Evolutionary conservation across 2,888 invertebrate species (phyloP).

Genomic region (Deilephila elpenor): DNA sequence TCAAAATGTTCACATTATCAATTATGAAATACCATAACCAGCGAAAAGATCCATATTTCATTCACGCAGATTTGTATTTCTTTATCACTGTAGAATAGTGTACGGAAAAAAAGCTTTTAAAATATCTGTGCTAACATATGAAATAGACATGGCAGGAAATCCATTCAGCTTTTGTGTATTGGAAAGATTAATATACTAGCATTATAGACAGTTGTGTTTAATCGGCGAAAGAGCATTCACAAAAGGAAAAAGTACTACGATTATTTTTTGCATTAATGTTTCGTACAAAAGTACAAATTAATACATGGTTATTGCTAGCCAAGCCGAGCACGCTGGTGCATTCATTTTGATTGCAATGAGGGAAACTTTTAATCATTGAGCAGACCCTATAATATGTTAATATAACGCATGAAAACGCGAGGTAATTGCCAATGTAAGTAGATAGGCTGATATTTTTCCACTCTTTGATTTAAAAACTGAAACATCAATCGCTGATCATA

Average conservation of each 20-base stretch:
- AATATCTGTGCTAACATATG: too few species aligned
- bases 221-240: background rate
- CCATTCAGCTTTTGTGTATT: too few species aligned
- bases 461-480: background rate
- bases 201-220: too few species aligned
- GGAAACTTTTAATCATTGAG: slow-evolving; percentile 13
- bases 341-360: slow-evolving; percentile 23
- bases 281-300: slow-evolving; percentile 8
- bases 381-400: slow-evolving; percentile 11
- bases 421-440: background rate
- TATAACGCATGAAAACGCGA: background rate
- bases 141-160: too few species aligned
- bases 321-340: slow-evolving; percentile 13
- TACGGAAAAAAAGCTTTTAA: too few species aligned
- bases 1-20: too few species aligned
- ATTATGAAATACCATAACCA: too few species aligned
- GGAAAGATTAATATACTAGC: too few species aligned
- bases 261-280: slow-evolving; percentile 4
- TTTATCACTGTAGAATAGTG: too few species aligned
- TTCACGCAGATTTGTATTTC: too few species aligned
- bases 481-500: background rate
- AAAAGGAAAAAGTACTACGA: background rate
- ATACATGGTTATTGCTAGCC: slow-evolving; percentile 2
- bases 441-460: background rate
- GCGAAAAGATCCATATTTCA: too few species aligned